Evolutionary conservation across 2,888 invertebrate species (phyloP).

Genomic region (Taphrorychus bicolor): DNA sequence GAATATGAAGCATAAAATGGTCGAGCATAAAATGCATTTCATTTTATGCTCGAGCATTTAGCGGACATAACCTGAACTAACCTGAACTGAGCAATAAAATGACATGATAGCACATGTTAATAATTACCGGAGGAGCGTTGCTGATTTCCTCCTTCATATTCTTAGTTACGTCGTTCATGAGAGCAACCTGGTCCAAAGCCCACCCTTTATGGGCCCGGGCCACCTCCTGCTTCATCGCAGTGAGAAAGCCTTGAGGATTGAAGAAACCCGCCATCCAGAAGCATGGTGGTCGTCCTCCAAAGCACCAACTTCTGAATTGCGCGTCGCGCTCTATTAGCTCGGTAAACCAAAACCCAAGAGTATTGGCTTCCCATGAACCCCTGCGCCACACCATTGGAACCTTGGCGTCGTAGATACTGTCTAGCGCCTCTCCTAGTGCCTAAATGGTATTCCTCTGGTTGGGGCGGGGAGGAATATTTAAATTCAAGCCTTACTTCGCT

Average conservation of each 20-base stretch:
- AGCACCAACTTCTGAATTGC: conserved; percentile 88
- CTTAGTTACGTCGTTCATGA: conserved; percentile 91
- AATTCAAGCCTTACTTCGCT: conserved; percentile 87
- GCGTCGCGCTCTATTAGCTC: conserved; percentile 90
- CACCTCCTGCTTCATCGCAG: conserved; percentile 98
- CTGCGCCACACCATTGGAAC: conserved; percentile 58
- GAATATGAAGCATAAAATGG: too few species aligned
- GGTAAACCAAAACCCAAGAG: conserved; percentile 98
- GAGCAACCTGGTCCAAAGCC: conserved; percentile 94
- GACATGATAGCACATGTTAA: conserved; percentile 63
- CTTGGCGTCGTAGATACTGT: conserved; percentile 87
- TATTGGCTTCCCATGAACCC: conserved; percentile 96
- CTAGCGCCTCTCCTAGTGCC: conserved; percentile 97
- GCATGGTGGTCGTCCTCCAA: conserved; percentile 79
- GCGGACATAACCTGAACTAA: too few species aligned
- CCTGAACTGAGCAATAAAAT: not conserved
- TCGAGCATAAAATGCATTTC: too few species aligned
- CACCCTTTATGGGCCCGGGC: conserved; percentile 96
- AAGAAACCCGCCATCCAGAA: conserved; percentile 99
- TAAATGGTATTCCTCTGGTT: conserved; percentile 58
- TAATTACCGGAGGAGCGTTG: conserved; percentile 84
- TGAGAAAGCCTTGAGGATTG: conserved; percentile 95
- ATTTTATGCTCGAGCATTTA: too few species aligned
- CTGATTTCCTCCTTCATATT: conserved; percentile 88
- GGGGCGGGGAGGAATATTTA: not conserved